phyloP scores from a whole-genome alignment of 1,140 invertebrate species.

The Diachasmimorpha longicaudata region DNA sequence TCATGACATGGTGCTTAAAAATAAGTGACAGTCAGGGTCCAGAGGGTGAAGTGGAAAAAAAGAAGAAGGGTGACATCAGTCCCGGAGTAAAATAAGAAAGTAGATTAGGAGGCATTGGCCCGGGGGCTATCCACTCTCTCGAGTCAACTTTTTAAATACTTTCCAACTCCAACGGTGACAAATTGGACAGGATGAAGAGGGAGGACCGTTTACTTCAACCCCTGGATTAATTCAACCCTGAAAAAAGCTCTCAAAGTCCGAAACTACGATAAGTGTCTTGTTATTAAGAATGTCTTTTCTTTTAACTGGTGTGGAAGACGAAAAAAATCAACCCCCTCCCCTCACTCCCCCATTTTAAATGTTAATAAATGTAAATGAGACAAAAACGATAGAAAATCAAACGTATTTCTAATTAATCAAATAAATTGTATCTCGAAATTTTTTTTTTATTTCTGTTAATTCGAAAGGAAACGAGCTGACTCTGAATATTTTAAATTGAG shows the following conservation, averaged over 20 bases:
- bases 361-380: too few species aligned
- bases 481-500: too few species aligned
- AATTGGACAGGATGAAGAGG: conserved; percentile 37
- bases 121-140: conserved; percentile 37
- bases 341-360: not conserved
- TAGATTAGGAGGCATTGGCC: conserved; percentile 36
- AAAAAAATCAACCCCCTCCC: not conserved
- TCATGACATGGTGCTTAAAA: conserved; percentile 2
- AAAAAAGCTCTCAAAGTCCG: conserved; percentile 28
- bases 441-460: too few species aligned
- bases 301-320: too few species aligned
- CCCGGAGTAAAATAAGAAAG: conserved; percentile 37
- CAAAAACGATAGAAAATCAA: too few species aligned
- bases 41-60: not conserved
- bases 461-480: too few species aligned
- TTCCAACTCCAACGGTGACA: conserved; percentile 51
- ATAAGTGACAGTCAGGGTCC: conserved; percentile 5
- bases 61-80: conserved; percentile 29
- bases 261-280: conserved; percentile 23
- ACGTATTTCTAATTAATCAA: too few species aligned
- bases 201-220: conserved; percentile 11
- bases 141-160: conserved; percentile 56
- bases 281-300: conserved; percentile 15
- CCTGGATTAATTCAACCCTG: conserved; percentile 24
- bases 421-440: too few species aligned